Evolutionary conservation across 2,797 vertebrate genomes (phyloP), one percentile per base, ranked within the genome.

Genomic region (Euthynnus affinis): DNA sequence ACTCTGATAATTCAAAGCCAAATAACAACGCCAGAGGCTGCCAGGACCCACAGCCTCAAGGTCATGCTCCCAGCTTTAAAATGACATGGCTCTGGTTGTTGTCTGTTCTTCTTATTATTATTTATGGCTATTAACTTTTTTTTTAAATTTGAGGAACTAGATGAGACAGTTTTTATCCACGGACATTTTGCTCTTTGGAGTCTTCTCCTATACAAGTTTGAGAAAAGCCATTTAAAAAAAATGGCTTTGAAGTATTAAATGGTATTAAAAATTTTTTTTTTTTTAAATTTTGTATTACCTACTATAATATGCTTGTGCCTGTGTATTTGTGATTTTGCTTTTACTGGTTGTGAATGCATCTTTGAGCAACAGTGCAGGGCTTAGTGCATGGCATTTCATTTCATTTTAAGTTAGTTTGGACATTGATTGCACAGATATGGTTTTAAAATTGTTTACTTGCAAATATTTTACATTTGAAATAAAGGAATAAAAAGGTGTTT

Each of bases 21-120:
- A 44, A 25, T 2, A 91, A 94, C 77, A 94, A 93, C 17, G 87
- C 87, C 58, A 82, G 1, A 37, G 88, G 77, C 78, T 96, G 95
- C 76, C 78, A 70, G 84, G 89, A 68, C 25, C 56, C 71, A 2
- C 9, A 7, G 2, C 6, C 0, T 0, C 29, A 0, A 32, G 56
- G 3, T 7, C 72, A 23, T 2, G 85, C 86, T 4, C 13, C 83
- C 18, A 68, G 64, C 74, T 57, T 74, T 5, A 79, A 32, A 48
- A 44, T 15, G 3, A 49, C 84, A 0, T 72, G 82, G 60, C 52
- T 93, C 53, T 84, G 83, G 74, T 20, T 92, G 49, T 65, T 84
- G 29, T 53, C 67, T 29, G 9, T 56, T 34, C 23, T 88, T 5
- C 23, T 87, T 17, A 0, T 84, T 10, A 1, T 83, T 55, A 20